Conservation (phyloP, 2,888 invertebrate species). For the Siphlonurus alternatus region DNA sequence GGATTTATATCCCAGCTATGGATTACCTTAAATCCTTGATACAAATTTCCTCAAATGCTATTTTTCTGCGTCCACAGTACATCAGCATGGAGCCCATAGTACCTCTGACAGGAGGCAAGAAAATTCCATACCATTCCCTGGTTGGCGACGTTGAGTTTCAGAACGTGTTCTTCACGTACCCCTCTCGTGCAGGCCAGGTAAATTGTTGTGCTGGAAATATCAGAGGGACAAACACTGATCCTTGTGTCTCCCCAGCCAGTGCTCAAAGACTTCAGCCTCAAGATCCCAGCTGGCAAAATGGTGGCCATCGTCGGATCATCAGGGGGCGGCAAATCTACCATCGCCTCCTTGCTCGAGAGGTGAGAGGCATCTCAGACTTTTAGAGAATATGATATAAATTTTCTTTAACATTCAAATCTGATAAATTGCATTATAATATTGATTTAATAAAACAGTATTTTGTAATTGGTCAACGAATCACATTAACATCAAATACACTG, state of each 20-base stretch:
- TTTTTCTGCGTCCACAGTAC: conserved; percentile 39
- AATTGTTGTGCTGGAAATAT: conserved; percentile 11
- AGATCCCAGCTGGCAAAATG: conserved; percentile 71
- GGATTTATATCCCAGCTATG: too few relatives aligned
- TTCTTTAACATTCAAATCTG: background rate
- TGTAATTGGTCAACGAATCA: background rate
- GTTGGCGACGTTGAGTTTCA: conserved; percentile 70
- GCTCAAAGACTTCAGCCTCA: conserved; percentile 65
- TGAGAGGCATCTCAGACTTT: conserved; percentile 24
- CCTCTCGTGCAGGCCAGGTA: conserved; percentile 53
- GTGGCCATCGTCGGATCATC: conserved; percentile 87
- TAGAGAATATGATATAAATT: too few relatives aligned
- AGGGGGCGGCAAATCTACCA: conserved; percentile 90
- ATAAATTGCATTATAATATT: background rate
- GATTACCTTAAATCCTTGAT: too few relatives aligned
- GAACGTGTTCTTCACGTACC: conserved; percentile 77
- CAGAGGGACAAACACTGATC: background rate
- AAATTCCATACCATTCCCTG: conserved; percentile 50
- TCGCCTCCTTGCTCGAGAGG: conserved; percentile 76
- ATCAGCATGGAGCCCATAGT: conserved; percentile 53
- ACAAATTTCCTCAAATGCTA: too few relatives aligned
- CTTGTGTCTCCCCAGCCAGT: conserved; percentile 36
- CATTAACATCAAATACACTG: background rate
- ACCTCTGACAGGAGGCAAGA: conserved; percentile 45
- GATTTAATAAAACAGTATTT: background rate